Base-by-base conservation (phyloP, 2,113 vertebrate genomes). In the Numenius arquata region DNA sequence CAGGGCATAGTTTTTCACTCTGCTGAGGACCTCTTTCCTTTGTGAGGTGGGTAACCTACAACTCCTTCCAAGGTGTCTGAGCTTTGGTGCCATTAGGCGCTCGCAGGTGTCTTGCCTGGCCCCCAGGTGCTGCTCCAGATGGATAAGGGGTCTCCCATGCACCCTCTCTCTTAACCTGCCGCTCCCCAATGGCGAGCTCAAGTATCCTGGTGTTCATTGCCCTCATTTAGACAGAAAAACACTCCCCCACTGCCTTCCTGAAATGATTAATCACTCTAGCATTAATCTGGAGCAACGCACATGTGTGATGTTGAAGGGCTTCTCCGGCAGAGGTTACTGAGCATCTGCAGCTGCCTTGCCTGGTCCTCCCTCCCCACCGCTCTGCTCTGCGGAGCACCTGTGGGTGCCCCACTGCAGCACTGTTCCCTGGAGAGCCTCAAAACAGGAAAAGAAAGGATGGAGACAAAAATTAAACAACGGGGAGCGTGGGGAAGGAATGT, bases 61-160 rank as follows among this genome's bases (percentile, higher is more conserved):
- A 47, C 40, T 79, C 5, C 88, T 95, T 59, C 55, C 66, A 55
- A 83, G 83, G 65, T 95, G 4, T 87, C 88, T 32, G 40, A 58
- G 47, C 67, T 8, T 1, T 38, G 27, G 19, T 63, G 18, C 16
- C 26, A 6, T 41, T 25, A 47, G 55, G 19, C 36, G 59, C 38
- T 43, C n/a, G 36, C 17, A 3, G 27, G 19, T 48, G 5, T 36
- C 65, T 59, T 63, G 20, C 43, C 73, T 89, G 91, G 11, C 27
- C 8, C 20, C 26, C n/a, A 9, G 25, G 16, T 34, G 12, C 47
- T 43, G 21, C 13, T 81, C 56, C 43, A 52, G 86, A 62, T 86
- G 32, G 12, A 6, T 27, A 15, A 47, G 12, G 25, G 23, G 2
- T 85, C 14, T 91, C 27, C 74, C 55, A 40, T 71, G 25, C 17